A percentile compares a stretch with the other conserved stretches of the same genome.
These are phyloP conservation scores for Ramazzottius varieornatus DNA, from an alignment of 2,888 invertebrate genomes.

Conservation along the genomic window DNA sequence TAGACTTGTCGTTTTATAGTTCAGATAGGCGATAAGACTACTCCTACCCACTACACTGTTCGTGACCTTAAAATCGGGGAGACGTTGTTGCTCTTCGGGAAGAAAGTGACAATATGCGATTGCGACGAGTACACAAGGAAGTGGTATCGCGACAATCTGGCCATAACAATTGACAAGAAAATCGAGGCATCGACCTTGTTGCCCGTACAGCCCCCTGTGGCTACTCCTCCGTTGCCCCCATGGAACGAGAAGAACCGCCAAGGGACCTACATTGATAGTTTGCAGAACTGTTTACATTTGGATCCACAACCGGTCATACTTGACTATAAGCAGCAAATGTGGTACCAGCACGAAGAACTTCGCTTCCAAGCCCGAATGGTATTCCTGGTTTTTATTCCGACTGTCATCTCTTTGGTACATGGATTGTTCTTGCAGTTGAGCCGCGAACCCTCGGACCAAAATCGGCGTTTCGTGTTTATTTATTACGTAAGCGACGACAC, in stretches of 20 bases:
- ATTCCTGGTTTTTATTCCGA: background rate
- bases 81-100: background rate
- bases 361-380: background rate
- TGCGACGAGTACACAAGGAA: background rate
- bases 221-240: background rate
- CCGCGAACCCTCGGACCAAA: background rate
- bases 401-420: background rate
- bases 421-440: background rate
- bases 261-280: background rate
- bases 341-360: background rate
- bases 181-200: background rate
- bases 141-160: background rate
- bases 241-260: background rate
- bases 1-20: no score
- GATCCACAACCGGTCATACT: background rate
- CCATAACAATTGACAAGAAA: background rate
- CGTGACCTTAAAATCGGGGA: background rate
- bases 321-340: background rate
- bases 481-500: background rate
- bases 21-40: background rate
- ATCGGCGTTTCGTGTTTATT: background rate
- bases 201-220: background rate
- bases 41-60: background rate
- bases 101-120: background rate
- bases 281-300: constrained; percentile 1